phyloP scores from a whole-genome alignment of 2,113 vertebrate species.

The Esox niger region DNA sequence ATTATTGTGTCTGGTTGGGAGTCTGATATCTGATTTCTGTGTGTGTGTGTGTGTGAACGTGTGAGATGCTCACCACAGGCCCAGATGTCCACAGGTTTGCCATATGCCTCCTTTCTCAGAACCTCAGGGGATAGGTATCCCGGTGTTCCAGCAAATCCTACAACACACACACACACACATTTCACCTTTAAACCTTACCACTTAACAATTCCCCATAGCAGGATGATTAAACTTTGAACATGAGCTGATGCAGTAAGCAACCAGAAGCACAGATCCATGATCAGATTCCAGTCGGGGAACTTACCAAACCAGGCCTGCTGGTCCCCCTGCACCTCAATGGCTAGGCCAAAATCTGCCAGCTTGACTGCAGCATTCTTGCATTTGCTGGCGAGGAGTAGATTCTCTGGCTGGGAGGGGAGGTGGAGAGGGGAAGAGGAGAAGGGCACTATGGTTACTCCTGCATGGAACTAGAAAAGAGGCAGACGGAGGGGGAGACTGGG shows the following conservation, averaged over 20 bases:
- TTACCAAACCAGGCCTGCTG: conserved; percentile 98
- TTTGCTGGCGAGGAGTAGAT: conserved; percentile 94
- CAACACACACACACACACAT: conserved; percentile 4
- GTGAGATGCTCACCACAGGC: conserved; percentile 82
- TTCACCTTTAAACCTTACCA: no score
- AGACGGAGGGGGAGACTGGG: not conserved
- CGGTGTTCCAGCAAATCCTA: conserved; percentile 89
- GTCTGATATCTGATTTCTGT: not conserved
- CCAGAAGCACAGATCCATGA: no score
- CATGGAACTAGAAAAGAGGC: not conserved
- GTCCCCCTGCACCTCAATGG: conserved; percentile 95
- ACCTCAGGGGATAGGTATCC: conserved; percentile 92
- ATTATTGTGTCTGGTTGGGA: conserved; percentile 12
- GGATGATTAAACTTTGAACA: no score
- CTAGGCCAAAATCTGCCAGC: conserved; percentile 92
- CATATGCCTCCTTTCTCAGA: conserved; percentile 94
- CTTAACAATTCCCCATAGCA: no score
- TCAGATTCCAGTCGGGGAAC: conserved; percentile 41
- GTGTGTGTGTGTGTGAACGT: conserved; percentile 12
- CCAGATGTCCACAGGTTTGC: conserved; percentile 99
- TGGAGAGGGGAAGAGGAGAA: conserved; percentile 10
- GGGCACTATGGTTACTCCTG: conserved; percentile 15
- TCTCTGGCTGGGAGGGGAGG: conserved; percentile 80
- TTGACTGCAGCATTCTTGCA: conserved; percentile 96
- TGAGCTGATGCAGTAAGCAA: no score